phyloP scores from a whole-genome alignment of 2,797 vertebrate genomes.

The Lepidocolaptes lacrymiger region DNA sequence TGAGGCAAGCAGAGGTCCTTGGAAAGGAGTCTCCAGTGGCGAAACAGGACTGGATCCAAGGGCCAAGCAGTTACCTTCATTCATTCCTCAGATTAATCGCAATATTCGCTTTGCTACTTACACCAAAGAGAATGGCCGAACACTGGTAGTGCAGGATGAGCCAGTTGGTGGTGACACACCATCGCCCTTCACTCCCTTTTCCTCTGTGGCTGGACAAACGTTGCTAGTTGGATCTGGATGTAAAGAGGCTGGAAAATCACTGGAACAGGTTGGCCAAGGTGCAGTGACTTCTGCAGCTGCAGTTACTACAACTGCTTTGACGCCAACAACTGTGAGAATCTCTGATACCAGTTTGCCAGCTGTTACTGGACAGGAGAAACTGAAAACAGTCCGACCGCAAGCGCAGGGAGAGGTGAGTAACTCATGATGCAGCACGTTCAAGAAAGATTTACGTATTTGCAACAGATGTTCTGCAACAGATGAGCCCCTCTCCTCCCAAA shows the following conservation, averaged over 20 bases:
- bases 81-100: conserved; percentile 87
- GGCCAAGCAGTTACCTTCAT: conserved; percentile 78
- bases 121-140: conserved; percentile 94
- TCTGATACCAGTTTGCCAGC: conserved; percentile 83
- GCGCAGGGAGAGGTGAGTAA: conserved; percentile 87
- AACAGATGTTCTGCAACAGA: background rate
- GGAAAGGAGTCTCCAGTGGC: conserved; percentile 78
- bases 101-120: conserved; percentile 86
- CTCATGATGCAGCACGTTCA: background rate
- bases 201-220: conserved; percentile 77
- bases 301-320: conserved; percentile 83
- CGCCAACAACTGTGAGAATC: conserved; percentile 83
- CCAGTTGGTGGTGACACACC: conserved; percentile 78
- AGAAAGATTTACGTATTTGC: accelerated
- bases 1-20: conserved; percentile 81
- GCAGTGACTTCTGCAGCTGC: conserved; percentile 75
- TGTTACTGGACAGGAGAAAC: conserved; percentile 82
- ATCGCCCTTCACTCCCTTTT: conserved; percentile 87
- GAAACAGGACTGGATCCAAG: conserved; percentile 77
- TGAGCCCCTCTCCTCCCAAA: background rate
- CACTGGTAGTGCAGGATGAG: conserved; percentile 87
- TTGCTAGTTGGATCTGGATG: conserved; percentile 71
- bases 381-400: conserved; percentile 79
- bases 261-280: conserved; percentile 82
- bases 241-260: conserved; percentile 77